Base-by-base conservation (phyloP, 2,888 invertebrate genomes). In the Phragmatobia fuliginosa region DNA sequence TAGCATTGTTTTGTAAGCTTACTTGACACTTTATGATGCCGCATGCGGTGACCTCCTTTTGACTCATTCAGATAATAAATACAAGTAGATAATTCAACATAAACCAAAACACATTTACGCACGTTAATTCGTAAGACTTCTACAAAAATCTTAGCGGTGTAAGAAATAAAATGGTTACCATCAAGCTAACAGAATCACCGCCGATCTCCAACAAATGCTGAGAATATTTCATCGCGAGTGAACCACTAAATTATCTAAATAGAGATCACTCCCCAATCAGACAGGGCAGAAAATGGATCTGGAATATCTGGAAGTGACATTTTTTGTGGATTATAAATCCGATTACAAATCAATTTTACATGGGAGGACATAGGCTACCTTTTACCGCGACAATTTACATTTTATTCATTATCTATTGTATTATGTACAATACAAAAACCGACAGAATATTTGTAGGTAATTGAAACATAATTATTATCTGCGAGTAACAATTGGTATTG, bases 201-300 rank as follows among this genome's bases (percentile, higher is more conserved):
- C 85, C 89, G 90, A 92, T 93, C 92, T 92, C 83, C 85, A 80
- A 56, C 70, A 72, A 72, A 80, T 73, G 70, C 80, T 76, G 78
- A 83, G 86, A 85, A 92, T 93, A 92, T 93, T 91, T 94, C 93
- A 92, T 90, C 87, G 85, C 82, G 83, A 86, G 87, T 78, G 90
- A 87, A 90, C 88, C 92, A 92, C 91, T 94, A 92, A 94, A 94
- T 95, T 94, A 94, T 95, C 94, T 94, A 90, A 93, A 93, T 92
- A 89, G 90, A 89, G 91, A 94, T 94, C 94, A 90, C 90, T 89
- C 92, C 91, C 88, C 91, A 92, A 94, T 94, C 92, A 91, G 82
- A 77, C 78, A 72, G 69, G 56, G 67, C 66, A 66, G 61, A 69
- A 63, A 62, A 49, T 38, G 62, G 58, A 76, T 67, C 21, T 67